These are phyloP conservation scores for Kobus ellipsiprymnus DNA, from an alignment of 2,113 vertebrate genomes.

Conservation along the genomic window DNA sequence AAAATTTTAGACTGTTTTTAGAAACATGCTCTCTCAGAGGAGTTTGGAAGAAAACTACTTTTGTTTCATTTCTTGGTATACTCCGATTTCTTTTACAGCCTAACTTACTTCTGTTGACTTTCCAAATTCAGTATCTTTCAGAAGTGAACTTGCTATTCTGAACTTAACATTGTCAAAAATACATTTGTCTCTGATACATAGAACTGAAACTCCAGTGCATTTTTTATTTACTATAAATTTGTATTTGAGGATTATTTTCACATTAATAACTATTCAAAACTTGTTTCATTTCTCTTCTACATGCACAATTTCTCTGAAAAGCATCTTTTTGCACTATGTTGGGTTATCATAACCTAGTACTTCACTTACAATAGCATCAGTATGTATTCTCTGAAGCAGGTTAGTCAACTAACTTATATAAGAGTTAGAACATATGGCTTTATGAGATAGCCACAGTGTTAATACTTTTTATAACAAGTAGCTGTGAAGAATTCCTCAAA, in stretches of 20 bases:
- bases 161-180: neutral
- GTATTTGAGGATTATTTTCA: constrained; percentile 17
- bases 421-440: neutral
- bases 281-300: neutral
- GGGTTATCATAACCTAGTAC: neutral
- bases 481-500: neutral
- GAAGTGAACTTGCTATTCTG: constrained; percentile 15
- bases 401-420: neutral
- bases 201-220: neutral
- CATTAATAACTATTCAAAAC: neutral
- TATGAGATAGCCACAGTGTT: neutral
- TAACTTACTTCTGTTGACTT: neutral
- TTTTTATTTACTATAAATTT: neutral
- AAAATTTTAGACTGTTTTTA: neutral
- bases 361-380: neutral
- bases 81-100: neutral
- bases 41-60: neutral
- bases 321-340: neutral
- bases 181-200: neutral
- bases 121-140: neutral
- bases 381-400: neutral
- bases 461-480: neutral
- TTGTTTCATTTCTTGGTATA: neutral
- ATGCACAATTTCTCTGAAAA: neutral
- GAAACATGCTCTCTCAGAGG: neutral